phyloP scores from a whole-genome alignment of 64 coral and sea anemone species.

The Cladopsammia gracilis region DNA sequence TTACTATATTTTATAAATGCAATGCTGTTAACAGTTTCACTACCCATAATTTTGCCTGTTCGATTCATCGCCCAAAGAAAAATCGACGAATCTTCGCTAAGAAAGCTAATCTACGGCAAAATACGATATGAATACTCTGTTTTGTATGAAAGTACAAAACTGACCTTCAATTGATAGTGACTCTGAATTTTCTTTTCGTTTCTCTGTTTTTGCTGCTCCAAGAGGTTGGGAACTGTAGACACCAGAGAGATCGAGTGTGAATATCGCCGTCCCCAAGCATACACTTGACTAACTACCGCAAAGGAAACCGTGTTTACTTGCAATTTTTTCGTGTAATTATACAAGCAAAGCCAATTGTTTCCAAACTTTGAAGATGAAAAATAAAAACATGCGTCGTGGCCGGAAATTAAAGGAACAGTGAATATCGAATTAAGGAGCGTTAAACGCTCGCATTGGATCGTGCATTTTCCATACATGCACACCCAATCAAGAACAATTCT shows the following conservation, averaged over 20 bases:
- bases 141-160: not conserved
- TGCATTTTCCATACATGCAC: not conserved
- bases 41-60: not conserved
- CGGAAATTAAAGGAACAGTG: constrained; percentile 49
- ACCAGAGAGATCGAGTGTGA: not conserved
- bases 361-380: constrained; percentile 24
- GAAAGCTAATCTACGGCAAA: not conserved
- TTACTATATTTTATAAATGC: no score
- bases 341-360: constrained; percentile 56
- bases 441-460: constrained; percentile 7
- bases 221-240: not conserved
- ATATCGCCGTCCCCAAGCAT: not conserved
- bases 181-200: not conserved
- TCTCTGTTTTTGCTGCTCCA: not conserved
- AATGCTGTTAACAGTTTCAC: not conserved
- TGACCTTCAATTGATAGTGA: not conserved
- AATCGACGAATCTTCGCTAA: not conserved
- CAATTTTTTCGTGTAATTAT: constrained; percentile 40
- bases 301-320: constrained; percentile 4
- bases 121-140: not conserved
- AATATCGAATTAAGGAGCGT: constrained; percentile 31
- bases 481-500: constrained; percentile 22
- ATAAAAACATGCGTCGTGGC: constrained; percentile 19
- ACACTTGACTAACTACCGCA: not conserved
- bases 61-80: not conserved